Conservation (phyloP, 2,797 vertebrate genomes). For the Numenius phaeopus region DNA sequence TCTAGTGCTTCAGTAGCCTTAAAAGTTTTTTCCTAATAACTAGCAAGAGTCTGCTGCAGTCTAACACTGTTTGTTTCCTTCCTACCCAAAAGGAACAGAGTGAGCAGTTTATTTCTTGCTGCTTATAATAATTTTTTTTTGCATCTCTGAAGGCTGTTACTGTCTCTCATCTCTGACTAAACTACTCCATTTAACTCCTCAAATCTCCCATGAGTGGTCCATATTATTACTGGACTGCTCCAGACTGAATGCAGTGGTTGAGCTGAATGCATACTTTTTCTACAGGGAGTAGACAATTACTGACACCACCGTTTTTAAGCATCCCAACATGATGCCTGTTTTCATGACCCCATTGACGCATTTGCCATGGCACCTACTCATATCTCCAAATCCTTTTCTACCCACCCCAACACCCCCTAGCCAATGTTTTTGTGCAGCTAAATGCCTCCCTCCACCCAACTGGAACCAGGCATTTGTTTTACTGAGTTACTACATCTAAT, state of each 20-base stretch:
- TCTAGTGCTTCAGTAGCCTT: not conserved
- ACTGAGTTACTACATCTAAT: not conserved
- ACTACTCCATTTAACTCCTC: not conserved
- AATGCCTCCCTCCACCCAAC: not conserved
- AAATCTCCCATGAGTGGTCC: not conserved
- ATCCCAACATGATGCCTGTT: not conserved
- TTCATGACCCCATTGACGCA: not conserved
- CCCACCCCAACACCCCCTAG: not conserved
- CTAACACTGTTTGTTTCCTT: not conserved
- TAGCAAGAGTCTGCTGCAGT: not conserved
- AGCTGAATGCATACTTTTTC: not conserved
- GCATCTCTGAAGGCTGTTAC: not conserved
- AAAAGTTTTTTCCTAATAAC: not conserved
- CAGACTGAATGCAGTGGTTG: not conserved
- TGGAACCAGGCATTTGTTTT: not conserved
- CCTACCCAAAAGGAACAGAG: not conserved
- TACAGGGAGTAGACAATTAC: not conserved
- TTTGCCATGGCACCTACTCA: not conserved
- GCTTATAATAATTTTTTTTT: not conserved
- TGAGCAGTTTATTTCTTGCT: not conserved
- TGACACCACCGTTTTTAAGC: not conserved
- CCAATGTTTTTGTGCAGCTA: not conserved
- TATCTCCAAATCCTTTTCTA: not conserved
- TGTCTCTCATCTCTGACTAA: not conserved
- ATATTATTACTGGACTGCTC: not conserved